Evolutionary conservation across 1,140 invertebrate genomes (phyloP).

Genomic region (Meteorus sp.): DNA sequence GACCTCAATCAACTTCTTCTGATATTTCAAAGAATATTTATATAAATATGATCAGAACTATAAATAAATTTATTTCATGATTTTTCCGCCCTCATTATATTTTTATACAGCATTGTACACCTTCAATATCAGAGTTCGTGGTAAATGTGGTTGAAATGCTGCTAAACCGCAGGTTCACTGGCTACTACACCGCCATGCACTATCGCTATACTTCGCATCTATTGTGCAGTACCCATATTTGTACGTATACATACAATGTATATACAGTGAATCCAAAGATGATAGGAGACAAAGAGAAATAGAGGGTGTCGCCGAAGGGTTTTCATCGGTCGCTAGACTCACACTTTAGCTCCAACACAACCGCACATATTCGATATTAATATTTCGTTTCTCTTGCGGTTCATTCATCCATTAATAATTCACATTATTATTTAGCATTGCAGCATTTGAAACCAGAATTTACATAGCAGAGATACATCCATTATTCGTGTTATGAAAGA

Average conservation of each 20-base stretch:
- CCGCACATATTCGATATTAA: conserved; percentile 20
- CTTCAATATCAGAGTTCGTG: conserved; percentile 13
- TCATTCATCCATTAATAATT: neutral
- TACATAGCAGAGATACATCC: too few relatives aligned
- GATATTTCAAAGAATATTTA: too few relatives aligned
- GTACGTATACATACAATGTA: too few relatives aligned
- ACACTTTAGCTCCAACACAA: conserved; percentile 21
- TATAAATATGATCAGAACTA: too few relatives aligned
- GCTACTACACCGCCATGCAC: too few relatives aligned
- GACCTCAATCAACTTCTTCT: neutral
- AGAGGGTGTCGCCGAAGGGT: conserved; percentile 12
- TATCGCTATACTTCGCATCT: too few relatives aligned
- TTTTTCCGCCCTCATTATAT: neutral
- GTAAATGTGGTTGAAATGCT: conserved; percentile 23
- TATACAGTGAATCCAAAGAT: neutral
- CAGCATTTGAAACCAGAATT: too few relatives aligned
- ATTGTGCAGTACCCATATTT: too few relatives aligned
- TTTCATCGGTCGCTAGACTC: conserved; percentile 18
- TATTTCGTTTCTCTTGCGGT: conserved; percentile 7
- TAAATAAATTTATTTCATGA: neutral
- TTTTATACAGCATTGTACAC: neutral
- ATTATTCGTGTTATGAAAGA: too few relatives aligned
- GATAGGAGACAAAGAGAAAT: neutral
- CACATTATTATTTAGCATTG: too few relatives aligned
- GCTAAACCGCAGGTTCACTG: conserved; percentile 17